A percentile compares a stretch with the other conserved stretches of the same genome.
Conservation (phyloP, 2,888 invertebrate species). For the Saturnia japonica region DNA sequence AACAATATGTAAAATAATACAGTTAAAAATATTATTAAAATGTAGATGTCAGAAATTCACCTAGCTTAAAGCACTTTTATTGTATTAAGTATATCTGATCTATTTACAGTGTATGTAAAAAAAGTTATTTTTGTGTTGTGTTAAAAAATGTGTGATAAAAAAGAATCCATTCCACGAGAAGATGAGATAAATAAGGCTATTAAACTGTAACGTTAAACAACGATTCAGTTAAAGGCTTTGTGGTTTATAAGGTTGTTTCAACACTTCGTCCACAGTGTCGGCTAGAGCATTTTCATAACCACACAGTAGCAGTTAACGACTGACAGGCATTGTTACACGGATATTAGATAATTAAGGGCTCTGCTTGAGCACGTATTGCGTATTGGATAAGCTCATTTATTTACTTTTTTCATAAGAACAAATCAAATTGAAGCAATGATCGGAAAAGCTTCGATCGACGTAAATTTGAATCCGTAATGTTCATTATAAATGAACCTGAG, state of each 20-base stretch:
- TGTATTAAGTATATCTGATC: too few relatives aligned
- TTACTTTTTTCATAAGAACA: too few relatives aligned
- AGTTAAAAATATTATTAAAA: too few relatives aligned
- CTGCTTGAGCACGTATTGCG: neutral
- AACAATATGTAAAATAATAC: too few relatives aligned
- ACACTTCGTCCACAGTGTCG: neutral
- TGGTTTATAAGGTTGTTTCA: neutral
- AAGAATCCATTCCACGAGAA: too few relatives aligned
- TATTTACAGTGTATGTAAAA: too few relatives aligned
- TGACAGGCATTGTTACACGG: neutral
- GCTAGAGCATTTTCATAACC: neutral
- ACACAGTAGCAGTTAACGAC: conserved; percentile 7
- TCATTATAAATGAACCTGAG: neutral
- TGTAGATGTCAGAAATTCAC: too few relatives aligned
- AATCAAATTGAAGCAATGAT: neutral
- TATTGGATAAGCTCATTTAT: neutral
- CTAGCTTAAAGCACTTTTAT: too few relatives aligned
- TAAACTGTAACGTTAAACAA: neutral
- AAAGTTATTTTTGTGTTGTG: too few relatives aligned
- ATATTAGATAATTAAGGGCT: neutral
- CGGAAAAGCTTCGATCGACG: neutral
- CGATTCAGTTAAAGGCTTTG: neutral
- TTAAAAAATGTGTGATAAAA: too few relatives aligned
- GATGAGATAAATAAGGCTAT: neutral
- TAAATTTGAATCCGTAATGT: neutral